Percentiles rank a stretch among this genome's conserved stretches.
Evolutionary conservation across 2,888 invertebrate genomes (phyloP).

Genomic region (Harmothoe impar): DNA sequence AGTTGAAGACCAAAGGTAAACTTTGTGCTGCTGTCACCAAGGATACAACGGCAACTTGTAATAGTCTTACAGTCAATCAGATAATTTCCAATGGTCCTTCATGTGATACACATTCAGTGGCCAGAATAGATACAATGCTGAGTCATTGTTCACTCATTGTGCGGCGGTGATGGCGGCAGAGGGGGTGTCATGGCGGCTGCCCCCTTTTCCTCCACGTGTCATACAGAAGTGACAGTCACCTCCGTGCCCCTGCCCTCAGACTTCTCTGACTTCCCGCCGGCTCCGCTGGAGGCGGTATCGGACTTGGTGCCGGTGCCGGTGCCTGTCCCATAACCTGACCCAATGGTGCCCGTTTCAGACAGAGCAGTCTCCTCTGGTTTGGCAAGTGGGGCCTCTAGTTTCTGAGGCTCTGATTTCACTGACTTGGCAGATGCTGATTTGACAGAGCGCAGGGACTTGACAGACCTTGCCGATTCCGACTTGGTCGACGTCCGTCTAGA

Average conservation of each 20-base stretch:
- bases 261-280: constrained; percentile 3
- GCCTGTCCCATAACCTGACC: not conserved
- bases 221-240: constrained; percentile 21
- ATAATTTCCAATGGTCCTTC: too few species aligned
- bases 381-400: not conserved
- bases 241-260: not conserved
- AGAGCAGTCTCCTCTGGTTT: not conserved
- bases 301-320: not conserved
- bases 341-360: not conserved
- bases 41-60: too few species aligned
- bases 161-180: too few species aligned
- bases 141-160: too few species aligned
- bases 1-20: too few species aligned
- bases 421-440: constrained; percentile 10
- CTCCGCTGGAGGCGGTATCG: not conserved
- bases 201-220: constrained; percentile 20
- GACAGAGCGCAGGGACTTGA: constrained; percentile 3
- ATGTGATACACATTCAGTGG: too few species aligned
- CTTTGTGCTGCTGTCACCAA: too few species aligned
- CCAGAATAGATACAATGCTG: too few species aligned
- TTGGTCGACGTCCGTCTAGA: not conserved
- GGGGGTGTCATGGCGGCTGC: too few species aligned
- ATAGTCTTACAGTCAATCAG: too few species aligned
- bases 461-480: not conserved
- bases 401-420: not conserved